phyloP scores from a whole-genome alignment of 2,888 invertebrate genomes.

The Dicranocentrus wangi region DNA sequence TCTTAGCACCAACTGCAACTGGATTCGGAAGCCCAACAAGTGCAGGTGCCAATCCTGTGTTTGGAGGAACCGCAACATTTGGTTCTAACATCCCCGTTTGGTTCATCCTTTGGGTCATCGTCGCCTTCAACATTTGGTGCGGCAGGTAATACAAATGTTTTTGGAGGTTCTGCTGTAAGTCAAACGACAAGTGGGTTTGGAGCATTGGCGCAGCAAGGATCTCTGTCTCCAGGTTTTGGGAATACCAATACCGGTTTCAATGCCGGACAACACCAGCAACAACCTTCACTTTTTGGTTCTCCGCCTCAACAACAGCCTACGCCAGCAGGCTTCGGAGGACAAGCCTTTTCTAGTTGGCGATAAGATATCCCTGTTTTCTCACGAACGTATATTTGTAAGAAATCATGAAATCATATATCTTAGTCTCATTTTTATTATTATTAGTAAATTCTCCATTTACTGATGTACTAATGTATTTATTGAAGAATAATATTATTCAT shows the following conservation, averaged over 20 bases:
- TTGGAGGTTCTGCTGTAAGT: constrained; percentile 76
- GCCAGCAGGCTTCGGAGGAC: constrained; percentile 39
- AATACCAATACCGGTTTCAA: not conserved
- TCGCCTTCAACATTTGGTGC: constrained; percentile 31
- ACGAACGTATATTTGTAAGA: no score
- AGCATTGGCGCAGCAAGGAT: constrained; percentile 78
- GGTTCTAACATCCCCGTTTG: constrained; percentile 54
- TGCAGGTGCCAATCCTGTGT: constrained; percentile 32
- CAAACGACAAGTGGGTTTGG: constrained; percentile 81
- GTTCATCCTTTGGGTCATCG: constrained; percentile 52
- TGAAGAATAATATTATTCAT: no score
- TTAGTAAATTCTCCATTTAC: no score
- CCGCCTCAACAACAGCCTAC: constrained; percentile 46
- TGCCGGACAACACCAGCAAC: constrained; percentile 13
- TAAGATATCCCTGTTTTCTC: constrained; percentile 12
- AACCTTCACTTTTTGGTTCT: constrained; percentile 46
- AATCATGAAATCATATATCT: no score
- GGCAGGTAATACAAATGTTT: constrained; percentile 40
- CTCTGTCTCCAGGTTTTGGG: constrained; percentile 73
- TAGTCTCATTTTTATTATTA: no score
- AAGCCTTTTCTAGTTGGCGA: constrained; percentile 62
- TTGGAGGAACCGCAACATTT: constrained; percentile 57
- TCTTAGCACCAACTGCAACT: constrained; percentile 32
- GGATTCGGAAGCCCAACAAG: constrained; percentile 61
- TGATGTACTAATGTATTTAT: no score